Evolutionary conservation across 2,797 vertebrate genomes (phyloP).

Genomic region (Serranus cabrilla): DNA sequence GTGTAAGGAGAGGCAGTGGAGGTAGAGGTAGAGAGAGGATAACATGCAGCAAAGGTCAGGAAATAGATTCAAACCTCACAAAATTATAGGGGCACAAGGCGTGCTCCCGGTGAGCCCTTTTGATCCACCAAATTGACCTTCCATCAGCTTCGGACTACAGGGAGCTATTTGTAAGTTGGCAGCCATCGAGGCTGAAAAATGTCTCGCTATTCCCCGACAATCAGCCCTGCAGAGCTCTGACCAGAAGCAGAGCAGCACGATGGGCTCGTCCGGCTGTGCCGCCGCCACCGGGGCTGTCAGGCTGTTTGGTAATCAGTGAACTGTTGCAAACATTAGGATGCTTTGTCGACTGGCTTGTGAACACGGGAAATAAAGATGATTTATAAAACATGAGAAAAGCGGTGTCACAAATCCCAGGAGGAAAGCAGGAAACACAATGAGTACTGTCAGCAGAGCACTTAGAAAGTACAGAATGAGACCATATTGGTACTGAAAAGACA

Average conservation of each 20-base stretch:
- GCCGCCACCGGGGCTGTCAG: slow-evolving; percentile 56
- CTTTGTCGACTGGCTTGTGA: slow-evolving; percentile 62
- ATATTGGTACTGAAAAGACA: slow-evolving; percentile 16
- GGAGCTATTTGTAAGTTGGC: slow-evolving; percentile 74
- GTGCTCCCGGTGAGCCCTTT: slow-evolving; percentile 46
- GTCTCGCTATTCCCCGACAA: slow-evolving; percentile 59
- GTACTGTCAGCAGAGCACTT: slow-evolving; percentile 34
- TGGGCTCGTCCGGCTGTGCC: slow-evolving; percentile 55
- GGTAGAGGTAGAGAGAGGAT: slow-evolving; percentile 31
- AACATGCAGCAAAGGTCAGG: slow-evolving; percentile 48
- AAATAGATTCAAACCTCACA: slow-evolving; percentile 59
- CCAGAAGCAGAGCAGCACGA: slow-evolving; percentile 55
- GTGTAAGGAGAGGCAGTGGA: slow-evolving; percentile 10
- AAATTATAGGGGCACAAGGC: slow-evolving; percentile 55
- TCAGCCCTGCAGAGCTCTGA: slow-evolving; percentile 58
- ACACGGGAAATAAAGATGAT: slow-evolving; percentile 61
- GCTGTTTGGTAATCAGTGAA: slow-evolving; percentile 68
- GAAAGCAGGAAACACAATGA: slow-evolving; percentile 50
- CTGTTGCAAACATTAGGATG: slow-evolving; percentile 64
- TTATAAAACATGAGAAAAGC: slow-evolving; percentile 49
- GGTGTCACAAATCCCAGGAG: slow-evolving; percentile 45
- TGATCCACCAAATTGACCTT: slow-evolving; percentile 73
- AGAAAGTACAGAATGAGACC: slow-evolving; percentile 28
- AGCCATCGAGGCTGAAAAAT: slow-evolving; percentile 68
- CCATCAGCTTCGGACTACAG: slow-evolving; percentile 60